Conservation (phyloP, 2,797 vertebrate species). For the Cichlasoma orientale region DNA sequence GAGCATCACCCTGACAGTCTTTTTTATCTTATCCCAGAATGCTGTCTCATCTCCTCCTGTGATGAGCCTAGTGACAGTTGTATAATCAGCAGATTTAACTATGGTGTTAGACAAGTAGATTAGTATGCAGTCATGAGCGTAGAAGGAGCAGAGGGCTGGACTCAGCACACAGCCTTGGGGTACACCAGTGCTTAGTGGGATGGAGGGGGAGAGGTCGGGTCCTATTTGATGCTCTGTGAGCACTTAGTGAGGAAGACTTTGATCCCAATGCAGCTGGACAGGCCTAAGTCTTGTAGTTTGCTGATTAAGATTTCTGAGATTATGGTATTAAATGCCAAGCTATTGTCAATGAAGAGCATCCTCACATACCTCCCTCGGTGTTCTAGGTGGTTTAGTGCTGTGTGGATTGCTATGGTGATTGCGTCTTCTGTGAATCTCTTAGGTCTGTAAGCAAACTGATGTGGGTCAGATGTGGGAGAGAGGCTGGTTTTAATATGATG, state of each 20-base stretch:
- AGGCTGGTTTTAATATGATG: background rate
- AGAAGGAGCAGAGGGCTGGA: background rate
- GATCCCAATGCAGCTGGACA: background rate
- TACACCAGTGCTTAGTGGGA: background rate
- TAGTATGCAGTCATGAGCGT: background rate
- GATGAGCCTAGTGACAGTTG: background rate
- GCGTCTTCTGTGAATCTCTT: background rate
- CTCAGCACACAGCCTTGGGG: background rate
- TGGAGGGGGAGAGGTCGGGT: background rate
- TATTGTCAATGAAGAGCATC: background rate
- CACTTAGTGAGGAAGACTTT: background rate
- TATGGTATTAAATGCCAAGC: background rate
- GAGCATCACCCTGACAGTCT: background rate
- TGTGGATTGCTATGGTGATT: background rate
- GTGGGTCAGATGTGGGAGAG: background rate
- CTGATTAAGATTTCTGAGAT: background rate
- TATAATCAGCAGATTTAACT: background rate
- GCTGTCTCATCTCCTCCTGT: background rate
- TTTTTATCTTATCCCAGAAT: background rate
- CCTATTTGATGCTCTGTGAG: background rate
- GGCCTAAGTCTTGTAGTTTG: background rate
- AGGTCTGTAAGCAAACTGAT: background rate
- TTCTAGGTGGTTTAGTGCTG: background rate
- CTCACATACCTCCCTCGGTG: background rate
- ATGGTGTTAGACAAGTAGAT: background rate